Evolutionary conservation across 2,797 vertebrate genomes (phyloP).

Genomic region (Pampus argenteus): DNA sequence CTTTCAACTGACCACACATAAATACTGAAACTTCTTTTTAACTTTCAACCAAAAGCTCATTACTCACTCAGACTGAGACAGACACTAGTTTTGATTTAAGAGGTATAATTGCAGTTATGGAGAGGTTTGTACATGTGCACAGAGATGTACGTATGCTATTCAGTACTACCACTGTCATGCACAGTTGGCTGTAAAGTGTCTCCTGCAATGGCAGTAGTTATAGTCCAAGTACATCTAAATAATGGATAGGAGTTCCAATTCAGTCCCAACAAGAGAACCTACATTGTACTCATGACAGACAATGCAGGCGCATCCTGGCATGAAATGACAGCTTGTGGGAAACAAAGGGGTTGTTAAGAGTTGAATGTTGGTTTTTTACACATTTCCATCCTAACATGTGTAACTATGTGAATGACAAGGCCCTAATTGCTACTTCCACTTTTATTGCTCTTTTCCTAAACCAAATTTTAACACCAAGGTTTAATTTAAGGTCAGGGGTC

Average conservation of each 20-base stretch:
- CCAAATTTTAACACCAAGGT: constrained; percentile 56
- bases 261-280: not conserved
- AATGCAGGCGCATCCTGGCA: constrained; percentile 29
- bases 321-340: constrained; percentile 49
- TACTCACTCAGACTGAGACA: constrained; percentile 10
- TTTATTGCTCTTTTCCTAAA: constrained; percentile 38
- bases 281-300: not conserved
- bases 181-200: not conserved
- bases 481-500: constrained; percentile 36
- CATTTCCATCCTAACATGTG: constrained; percentile 46
- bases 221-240: not conserved
- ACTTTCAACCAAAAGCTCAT: constrained; percentile 5
- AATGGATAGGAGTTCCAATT: not conserved
- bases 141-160: not conserved
- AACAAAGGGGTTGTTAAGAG: constrained; percentile 45
- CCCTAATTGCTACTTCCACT: constrained; percentile 56
- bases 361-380: constrained; percentile 36
- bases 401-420: constrained; percentile 53
- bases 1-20: constrained; percentile 15
- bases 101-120: not conserved
- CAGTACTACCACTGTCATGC: not conserved
- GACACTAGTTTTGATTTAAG: constrained; percentile 18
- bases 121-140: not conserved
- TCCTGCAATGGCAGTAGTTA: not conserved
- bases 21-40: constrained; percentile 12